Conservation (phyloP, 2,797 vertebrate genomes). For the Chelon labrosus region DNA sequence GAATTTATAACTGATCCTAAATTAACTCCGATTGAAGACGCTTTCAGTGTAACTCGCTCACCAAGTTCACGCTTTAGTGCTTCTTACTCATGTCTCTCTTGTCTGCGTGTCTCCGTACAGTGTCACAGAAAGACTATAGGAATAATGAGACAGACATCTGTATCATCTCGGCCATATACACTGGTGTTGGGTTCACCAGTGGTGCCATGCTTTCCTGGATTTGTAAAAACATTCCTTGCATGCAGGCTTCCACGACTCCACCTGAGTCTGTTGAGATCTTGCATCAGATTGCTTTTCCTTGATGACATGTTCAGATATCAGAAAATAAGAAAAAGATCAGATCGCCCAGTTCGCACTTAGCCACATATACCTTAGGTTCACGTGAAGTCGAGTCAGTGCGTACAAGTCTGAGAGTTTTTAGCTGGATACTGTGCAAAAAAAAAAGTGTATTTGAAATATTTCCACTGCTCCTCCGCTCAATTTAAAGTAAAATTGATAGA, state of each 20-base stretch:
- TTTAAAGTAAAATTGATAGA: not conserved
- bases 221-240: slow-evolving; percentile 22
- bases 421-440: not conserved
- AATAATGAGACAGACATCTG: slow-evolving; percentile 1
- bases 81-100: not conserved
- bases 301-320: slow-evolving; percentile 18
- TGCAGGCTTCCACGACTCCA: slow-evolving; percentile 1
- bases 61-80: not conserved
- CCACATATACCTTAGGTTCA: not conserved
- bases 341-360: not conserved
- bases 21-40: slow-evolving; percentile 1
- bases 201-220: slow-evolving; percentile 13
- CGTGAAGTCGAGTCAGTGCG: not conserved
- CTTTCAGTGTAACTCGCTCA: not conserved
- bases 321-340: not conserved
- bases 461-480: not conserved
- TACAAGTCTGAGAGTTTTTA: not conserved
- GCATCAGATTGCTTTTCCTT: slow-evolving; percentile 23
- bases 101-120: not conserved
- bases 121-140: not conserved
- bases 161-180: not conserved
- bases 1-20: slow-evolving; percentile 20
- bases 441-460: not conserved
- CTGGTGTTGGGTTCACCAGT: not conserved
- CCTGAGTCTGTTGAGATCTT: slow-evolving; percentile 14